A percentile compares a stretch with the other conserved stretches of the same genome.
phyloP scores from a whole-genome alignment of 1,140 invertebrate species.

The Caerostris extrusa region DNA sequence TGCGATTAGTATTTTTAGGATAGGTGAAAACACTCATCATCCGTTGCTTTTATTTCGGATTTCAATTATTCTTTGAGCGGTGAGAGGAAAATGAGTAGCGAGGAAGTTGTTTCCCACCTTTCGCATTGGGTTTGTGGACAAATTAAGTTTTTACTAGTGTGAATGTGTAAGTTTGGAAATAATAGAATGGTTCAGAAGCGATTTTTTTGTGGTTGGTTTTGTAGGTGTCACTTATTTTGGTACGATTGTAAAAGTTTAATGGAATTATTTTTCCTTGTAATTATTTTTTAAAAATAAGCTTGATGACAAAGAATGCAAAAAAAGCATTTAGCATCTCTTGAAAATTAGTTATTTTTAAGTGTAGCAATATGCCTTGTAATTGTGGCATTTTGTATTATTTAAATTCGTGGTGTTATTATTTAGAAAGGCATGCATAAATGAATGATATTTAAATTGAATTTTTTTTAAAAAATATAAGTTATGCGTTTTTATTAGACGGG shows the following conservation, averaged over 20 bases:
- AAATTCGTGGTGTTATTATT: too few species aligned
- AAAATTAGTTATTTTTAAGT: too few species aligned
- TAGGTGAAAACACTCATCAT: not conserved
- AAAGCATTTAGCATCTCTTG: too few species aligned
- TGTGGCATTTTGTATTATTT: too few species aligned
- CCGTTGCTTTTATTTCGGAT: not conserved
- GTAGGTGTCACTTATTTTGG: not conserved
- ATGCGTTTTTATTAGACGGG: too few species aligned
- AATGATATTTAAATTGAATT: too few species aligned
- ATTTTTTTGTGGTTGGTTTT: not conserved
- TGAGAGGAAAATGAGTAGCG: not conserved
- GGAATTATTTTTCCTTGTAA: not conserved
- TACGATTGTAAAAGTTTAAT: not conserved
- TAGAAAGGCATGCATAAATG: too few species aligned
- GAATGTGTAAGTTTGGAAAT: not conserved
- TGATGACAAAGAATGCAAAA: too few species aligned
- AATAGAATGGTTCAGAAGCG: not conserved
- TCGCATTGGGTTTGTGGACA: not conserved
- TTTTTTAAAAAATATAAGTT: too few species aligned
- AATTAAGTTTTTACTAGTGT: not conserved
- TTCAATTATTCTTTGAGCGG: not conserved
- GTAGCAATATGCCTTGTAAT: too few species aligned
- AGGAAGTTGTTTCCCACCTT: not conserved
- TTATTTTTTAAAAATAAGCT: not conserved
- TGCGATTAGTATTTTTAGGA: slow-evolving; percentile 17